A percentile compares a stretch with the other conserved stretches of the same genome.
phyloP scores from a whole-genome alignment of 2,888 invertebrate genomes.

The Diarsia rubi region DNA sequence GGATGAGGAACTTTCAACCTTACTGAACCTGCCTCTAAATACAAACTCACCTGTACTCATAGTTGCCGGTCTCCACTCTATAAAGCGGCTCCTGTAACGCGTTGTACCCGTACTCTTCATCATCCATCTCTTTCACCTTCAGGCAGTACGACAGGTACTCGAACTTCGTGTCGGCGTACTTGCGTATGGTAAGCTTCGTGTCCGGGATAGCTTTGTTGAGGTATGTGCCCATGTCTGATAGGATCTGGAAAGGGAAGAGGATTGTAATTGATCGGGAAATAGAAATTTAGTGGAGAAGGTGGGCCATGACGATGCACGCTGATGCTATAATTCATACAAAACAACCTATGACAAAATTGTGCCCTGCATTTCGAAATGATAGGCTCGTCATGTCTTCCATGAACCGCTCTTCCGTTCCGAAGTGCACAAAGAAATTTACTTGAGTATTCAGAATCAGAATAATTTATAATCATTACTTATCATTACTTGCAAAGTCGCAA shows the following conservation, averaged over 20 bases:
- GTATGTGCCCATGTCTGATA: conserved; percentile 98
- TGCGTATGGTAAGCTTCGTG: conserved; percentile 98
- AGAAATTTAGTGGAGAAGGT: too few relatives aligned
- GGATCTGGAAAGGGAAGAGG: conserved; percentile 91
- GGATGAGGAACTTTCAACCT: neutral
- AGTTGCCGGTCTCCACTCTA: conserved; percentile 99
- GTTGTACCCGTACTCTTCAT: conserved; percentile 98
- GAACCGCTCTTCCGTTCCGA: too few relatives aligned
- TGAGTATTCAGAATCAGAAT: too few relatives aligned
- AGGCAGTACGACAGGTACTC: conserved; percentile 99
- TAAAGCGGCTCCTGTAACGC: conserved; percentile 98
- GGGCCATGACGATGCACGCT: too few relatives aligned
- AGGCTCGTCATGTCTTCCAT: too few relatives aligned
- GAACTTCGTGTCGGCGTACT: conserved; percentile 99
- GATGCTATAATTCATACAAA: neutral
- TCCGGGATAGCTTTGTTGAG: conserved; percentile 99
- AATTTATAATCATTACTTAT: too few relatives aligned
- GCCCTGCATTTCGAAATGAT: too few relatives aligned
- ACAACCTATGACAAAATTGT: too few relatives aligned
- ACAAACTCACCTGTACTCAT: conserved; percentile 95
- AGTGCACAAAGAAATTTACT: too few relatives aligned
- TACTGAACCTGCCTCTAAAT: neutral
- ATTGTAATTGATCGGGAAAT: too few relatives aligned
- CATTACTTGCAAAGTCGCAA: too few relatives aligned
- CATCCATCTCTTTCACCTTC: conserved; percentile 99